Evolutionary conservation across 2,113 vertebrate species (phyloP), one percentile per base, ranked within the genome.

Genomic region (Tor tambroides): DNA sequence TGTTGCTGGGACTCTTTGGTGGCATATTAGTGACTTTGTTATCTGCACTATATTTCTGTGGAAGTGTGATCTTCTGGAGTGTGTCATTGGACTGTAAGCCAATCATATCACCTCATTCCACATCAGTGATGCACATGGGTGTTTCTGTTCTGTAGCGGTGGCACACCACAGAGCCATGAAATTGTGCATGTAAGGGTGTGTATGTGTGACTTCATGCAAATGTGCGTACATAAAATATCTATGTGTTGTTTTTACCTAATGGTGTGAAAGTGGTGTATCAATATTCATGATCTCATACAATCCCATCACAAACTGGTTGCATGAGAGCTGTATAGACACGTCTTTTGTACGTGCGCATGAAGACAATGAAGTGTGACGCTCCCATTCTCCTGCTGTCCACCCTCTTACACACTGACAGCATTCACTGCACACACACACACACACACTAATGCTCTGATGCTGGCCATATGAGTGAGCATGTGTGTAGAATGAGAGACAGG

Each of bases 401-500:
- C 41, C 26, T 83, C 19, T 43, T 49, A 35, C 26, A 46, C 80
- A 71, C 26, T 71, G 63, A 83, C n/a, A 69, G 35, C 41, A 51
- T 81, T 81, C 26, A 67, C 21, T 4, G 15, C 23, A 30, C 46
- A 54, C 46, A 77, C 43, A 49, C 41, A 76, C 74, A 65, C 35
- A 82, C 80, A 67, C 79, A 81, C 35, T 28, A 23, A 11, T 28
- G 41, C 8, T 11, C 38, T 43, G 59, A 43, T 65, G 14, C 59
- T 43, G n/a, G 5, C 41, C 59, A 43, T 41, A 23, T 23, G 7
- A 51, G 35, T 71, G 54, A 49, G 38, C 74, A 32, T 43, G 15
- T 72, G 85, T 86, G 65, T 86, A 21, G 63, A 51, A 69, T 67
- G 26, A 51, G 63, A 61, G 59, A 35, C 56, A 82, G 63, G n/a